Evolutionary conservation across 1,140 invertebrate species (phyloP).

Genomic region (Nasonia giraulti): DNA sequence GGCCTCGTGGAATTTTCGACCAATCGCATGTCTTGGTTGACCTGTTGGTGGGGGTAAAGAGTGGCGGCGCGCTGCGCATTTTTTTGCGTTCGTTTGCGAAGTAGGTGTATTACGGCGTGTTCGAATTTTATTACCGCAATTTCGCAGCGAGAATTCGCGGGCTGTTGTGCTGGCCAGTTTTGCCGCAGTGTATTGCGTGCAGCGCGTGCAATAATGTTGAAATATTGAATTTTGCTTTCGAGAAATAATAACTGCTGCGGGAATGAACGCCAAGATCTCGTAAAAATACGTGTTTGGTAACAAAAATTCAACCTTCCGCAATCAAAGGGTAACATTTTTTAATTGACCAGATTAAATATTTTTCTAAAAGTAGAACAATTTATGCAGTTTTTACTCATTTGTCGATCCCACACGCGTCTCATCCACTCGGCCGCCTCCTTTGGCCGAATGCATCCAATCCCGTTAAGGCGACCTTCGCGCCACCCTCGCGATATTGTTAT

Average conservation of each 20-base stretch:
- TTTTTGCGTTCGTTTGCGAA: not conserved
- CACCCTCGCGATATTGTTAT: constrained; percentile 13
- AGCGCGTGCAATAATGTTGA: not conserved
- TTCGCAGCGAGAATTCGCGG: not conserved
- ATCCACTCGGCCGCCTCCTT: not conserved
- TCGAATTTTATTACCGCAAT: not conserved
- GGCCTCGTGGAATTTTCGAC: not conserved
- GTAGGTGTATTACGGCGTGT: not conserved
- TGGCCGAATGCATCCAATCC: constrained; percentile 6
- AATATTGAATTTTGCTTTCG: not conserved
- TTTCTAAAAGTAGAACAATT: not conserved
- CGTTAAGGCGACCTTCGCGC: not conserved
- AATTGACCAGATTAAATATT: not conserved
- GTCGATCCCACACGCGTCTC: not conserved
- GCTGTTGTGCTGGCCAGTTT: not conserved
- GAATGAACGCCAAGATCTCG: not conserved
- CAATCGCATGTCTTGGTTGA: not conserved
- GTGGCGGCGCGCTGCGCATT: not conserved
- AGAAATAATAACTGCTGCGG: not conserved
- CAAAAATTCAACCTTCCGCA: not conserved
- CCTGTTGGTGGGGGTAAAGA: not conserved
- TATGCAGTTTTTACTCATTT: not conserved
- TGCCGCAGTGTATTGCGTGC: not conserved
- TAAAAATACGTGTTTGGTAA: not conserved
- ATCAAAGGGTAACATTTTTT: not conserved